Base-by-base conservation (phyloP, 2,888 invertebrate genomes). In the Drosophila mulleri region DNA sequence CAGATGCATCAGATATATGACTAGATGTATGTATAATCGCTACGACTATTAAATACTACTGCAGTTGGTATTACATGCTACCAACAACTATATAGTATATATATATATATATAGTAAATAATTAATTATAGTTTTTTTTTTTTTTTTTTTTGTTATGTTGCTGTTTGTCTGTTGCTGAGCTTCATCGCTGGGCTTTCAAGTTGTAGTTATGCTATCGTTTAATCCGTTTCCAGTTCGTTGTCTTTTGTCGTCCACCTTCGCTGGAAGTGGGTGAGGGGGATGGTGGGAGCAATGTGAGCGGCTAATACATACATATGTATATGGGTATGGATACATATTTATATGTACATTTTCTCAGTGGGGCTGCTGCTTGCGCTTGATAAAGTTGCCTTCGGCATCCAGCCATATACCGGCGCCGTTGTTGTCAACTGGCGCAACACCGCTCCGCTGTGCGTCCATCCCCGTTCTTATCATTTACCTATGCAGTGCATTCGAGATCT, bases 401-500 rank as follows among this genome's bases (percentile, higher is more conserved):
- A 91, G 84, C 91, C 92, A 90, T 67, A 88, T 80, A 69, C 67
- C 88, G 65, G 67, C 48, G 59, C 83, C 81, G 42, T 37, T 74
- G 83, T 83, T 80, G 66, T 82, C 82, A 66, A 58, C 44, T 45
- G 56, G 35, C 8, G 50, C 50, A 35, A 35, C 62, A 63, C 72
- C 77, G 75, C 72, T 79, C 69, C 80, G 47, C 50, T 68, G 50
- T 45, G 61, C 61, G 41, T 89, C 91, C 91, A 89, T 89, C 91
- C 91, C 91, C 85, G 86, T 89, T 90, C 91, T 91, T 91, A 91
- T 88, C 90, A 91, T 92, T 92, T 93, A 93, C 92, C 93, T 93
- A 85, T 93, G 92, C 82, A 93, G 75, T 42, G 93, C 93, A 90
- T 93, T 93, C 61, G 93, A 92, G 73, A 93, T 90, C 87, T 93